A percentile compares a stretch with the other conserved stretches of the same genome.
Conservation (phyloP, 2,888 invertebrate species). For the Chymomyza caudatula region DNA sequence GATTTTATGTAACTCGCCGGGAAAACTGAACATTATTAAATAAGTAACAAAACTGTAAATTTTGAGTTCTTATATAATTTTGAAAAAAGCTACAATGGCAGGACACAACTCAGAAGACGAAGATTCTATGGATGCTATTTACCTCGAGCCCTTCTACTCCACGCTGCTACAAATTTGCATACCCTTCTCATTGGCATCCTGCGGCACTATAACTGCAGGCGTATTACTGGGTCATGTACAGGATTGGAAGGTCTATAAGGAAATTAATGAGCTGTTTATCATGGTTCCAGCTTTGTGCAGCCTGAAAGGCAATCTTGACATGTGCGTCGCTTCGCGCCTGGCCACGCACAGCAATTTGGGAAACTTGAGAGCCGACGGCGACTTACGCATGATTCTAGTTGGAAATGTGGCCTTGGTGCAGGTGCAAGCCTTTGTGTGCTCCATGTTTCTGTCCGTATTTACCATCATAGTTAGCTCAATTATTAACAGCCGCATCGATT, state of each 20-base stretch:
- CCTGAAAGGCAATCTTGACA: conserved; percentile 45
- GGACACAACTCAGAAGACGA: not conserved
- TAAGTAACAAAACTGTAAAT: too few species aligned
- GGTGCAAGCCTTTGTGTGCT: conserved; percentile 42
- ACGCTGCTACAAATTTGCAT: conserved; percentile 26
- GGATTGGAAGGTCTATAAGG: conserved; percentile 32
- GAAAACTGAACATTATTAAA: too few species aligned
- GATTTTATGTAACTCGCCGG: too few species aligned
- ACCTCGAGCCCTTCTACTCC: conserved; percentile 28
- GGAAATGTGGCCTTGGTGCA: conserved; percentile 48
- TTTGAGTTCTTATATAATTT: too few species aligned
- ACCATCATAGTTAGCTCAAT: not conserved
- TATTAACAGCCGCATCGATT: not conserved
- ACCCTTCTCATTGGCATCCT: conserved; percentile 34
- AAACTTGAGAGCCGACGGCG: not conserved
- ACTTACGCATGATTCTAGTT: conserved; percentile 23
- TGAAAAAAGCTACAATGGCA: too few species aligned
- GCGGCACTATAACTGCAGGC: conserved; percentile 40
- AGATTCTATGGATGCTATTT: not conserved
- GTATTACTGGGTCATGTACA: conserved; percentile 40
- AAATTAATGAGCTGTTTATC: conserved; percentile 30
- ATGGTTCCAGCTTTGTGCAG: conserved; percentile 42
- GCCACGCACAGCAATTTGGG: conserved; percentile 37
- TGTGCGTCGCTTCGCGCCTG: conserved; percentile 43
- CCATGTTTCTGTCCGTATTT: conserved; percentile 9